Percentiles rank a stretch among this genome's conserved stretches.
Evolutionary conservation across 30 jellyfish, hydroid and myxozoan species (phyloP).

Genomic region (Chironex yamaguchii): DNA sequence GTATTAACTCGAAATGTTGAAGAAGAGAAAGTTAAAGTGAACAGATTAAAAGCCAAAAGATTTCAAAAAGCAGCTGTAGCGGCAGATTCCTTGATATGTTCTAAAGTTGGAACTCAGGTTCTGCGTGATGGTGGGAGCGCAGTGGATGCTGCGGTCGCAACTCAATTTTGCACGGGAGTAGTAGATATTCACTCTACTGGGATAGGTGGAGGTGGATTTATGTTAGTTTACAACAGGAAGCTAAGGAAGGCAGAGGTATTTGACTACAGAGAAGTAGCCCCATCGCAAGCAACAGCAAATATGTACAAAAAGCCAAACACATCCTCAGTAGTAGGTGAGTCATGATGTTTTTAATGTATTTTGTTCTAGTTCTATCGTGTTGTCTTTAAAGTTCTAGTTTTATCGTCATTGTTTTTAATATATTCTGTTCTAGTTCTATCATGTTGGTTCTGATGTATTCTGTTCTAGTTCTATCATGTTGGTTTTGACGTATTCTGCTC

Average conservation of each 20-base stretch:
- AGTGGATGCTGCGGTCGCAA: conserved; percentile 82
- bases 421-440: no score
- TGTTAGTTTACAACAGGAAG: conserved; percentile 67
- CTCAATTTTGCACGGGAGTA: conserved; percentile 73
- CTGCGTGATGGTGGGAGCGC: conserved; percentile 75
- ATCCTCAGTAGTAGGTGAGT: conserved; percentile 68
- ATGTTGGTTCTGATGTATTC: no score
- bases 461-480: no score
- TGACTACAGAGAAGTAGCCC: conserved; percentile 88
- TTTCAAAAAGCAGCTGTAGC: conserved; percentile 65
- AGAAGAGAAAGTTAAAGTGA: no score
- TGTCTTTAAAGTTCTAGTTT: no score
- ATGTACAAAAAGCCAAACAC: conserved; percentile 45
- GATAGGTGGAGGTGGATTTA: conserved; percentile 98
- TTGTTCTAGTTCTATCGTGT: no score
- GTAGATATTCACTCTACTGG: conserved; percentile 79
- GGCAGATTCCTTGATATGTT: conserved; percentile 55
- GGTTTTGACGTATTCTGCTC: no score
- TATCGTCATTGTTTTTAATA: no score
- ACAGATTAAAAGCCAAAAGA: no score
- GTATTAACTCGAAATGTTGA: no score
- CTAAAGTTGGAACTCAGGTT: conserved; percentile 69
- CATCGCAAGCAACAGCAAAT: conserved; percentile 62
- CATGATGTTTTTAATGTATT: no score
- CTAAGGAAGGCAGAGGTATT: conserved; percentile 37